Conservation (phyloP, 2,797 vertebrate genomes). For the Bovichtus variegatus region DNA sequence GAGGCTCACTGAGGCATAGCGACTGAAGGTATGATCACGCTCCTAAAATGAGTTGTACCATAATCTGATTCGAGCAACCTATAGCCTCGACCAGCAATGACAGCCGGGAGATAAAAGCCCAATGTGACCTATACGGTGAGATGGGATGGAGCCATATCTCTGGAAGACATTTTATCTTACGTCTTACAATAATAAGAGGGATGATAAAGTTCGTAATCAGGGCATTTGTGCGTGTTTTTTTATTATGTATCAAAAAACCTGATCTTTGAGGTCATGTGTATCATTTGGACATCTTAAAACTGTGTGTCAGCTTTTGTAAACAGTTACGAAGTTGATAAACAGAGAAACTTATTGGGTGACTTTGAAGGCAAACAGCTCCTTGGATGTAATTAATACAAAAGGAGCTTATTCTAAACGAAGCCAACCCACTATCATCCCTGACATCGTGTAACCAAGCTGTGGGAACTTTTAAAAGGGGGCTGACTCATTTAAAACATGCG, state of each 20-base stretch:
- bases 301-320: conserved; percentile 18
- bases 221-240: conserved; percentile 25
- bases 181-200: conserved; percentile 55
- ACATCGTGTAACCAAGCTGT: too few relatives aligned
- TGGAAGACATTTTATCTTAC: conserved; percentile 47
- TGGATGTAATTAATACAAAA: background rate
- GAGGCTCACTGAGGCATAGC: conserved; percentile 54
- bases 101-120: conserved; percentile 69
- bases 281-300: conserved; percentile 8
- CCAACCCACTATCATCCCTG: too few relatives aligned
- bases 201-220: conserved; percentile 58
- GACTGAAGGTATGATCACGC: conserved; percentile 44
- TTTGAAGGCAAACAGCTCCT: conserved; percentile 22
- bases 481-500: too few relatives aligned
- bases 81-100: conserved; percentile 57
- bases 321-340: conserved; percentile 2
- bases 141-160: conserved; percentile 53
- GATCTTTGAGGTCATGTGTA: conserved; percentile 36
- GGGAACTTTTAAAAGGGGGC: too few relatives aligned
- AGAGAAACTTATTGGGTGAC: conserved; percentile 4
- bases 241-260: conserved; percentile 31
- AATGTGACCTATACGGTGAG: conserved; percentile 59
- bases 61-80: conserved; percentile 75
- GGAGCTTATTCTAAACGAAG: too few relatives aligned
- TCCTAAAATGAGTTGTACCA: conserved; percentile 66